These are phyloP conservation scores for Oconnorella tubifera DNA, from an alignment of 2,888 invertebrate genomes.

Conservation along the genomic window DNA sequence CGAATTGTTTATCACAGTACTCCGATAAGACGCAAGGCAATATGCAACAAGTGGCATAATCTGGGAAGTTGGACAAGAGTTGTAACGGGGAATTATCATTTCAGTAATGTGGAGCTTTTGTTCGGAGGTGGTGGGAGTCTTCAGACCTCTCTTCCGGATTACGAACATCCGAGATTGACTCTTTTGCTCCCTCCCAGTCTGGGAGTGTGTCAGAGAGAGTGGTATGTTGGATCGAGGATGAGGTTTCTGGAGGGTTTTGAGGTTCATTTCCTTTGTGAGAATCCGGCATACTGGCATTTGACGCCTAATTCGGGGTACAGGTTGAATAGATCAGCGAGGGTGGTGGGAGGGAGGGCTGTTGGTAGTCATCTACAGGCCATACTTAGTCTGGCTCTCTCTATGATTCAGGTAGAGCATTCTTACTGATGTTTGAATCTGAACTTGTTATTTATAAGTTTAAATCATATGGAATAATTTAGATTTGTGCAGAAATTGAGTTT, in stretches of 20 bases:
- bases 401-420: conserved; percentile 31
- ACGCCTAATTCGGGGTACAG: conserved; percentile 37
- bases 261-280: conserved; percentile 40
- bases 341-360: conserved; percentile 15
- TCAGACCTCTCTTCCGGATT: conserved; percentile 34
- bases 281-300: conserved; percentile 40
- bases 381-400: conserved; percentile 35
- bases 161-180: conserved; percentile 38
- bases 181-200: conserved; percentile 36
- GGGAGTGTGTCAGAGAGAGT: conserved; percentile 34
- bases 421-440: too few relatives aligned
- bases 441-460: too few relatives aligned
- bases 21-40: conserved; percentile 34
- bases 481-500: too few relatives aligned
- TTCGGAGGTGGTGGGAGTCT: conserved; percentile 15
- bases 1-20: conserved; percentile 28
- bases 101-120: conserved; percentile 25
- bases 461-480: too few relatives aligned
- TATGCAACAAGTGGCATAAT: conserved; percentile 39
- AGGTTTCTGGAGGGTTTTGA: conserved; percentile 41
- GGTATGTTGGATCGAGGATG: conserved; percentile 37
- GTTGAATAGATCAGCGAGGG: conserved; percentile 32
- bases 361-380: conserved; percentile 35
- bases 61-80: conserved; percentile 40
- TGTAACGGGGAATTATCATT: conserved; percentile 37